Percentiles rank a stretch among this genome's conserved stretches.
These are phyloP conservation scores for Pectinophora gossypiella DNA, from an alignment of 1,140 invertebrate species.

Conservation along the genomic window DNA sequence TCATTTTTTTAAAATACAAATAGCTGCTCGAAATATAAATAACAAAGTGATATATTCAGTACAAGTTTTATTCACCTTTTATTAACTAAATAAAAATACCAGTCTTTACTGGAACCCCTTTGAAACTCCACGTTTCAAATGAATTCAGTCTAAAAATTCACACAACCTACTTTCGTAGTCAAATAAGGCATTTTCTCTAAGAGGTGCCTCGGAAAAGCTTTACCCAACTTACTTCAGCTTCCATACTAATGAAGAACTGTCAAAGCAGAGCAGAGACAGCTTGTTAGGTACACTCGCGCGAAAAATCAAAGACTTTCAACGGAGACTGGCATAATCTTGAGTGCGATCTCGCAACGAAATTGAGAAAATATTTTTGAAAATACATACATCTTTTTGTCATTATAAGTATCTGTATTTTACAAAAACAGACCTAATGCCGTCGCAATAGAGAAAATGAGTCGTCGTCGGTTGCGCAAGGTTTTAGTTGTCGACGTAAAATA, in stretches of 20 bases:
- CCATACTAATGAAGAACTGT: background rate
- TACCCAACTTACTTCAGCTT: background rate
- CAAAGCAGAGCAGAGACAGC: background rate
- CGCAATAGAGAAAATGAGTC: background rate
- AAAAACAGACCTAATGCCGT: background rate
- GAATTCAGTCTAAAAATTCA: too few relatives aligned
- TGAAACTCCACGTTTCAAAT: too few relatives aligned
- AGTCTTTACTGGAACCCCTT: too few relatives aligned
- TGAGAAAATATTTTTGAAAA: background rate
- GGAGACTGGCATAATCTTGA: background rate
- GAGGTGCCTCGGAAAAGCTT: too few relatives aligned
- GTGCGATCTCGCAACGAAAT: background rate
- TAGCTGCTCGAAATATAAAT: too few relatives aligned
- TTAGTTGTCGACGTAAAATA: background rate
- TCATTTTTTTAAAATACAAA: too few relatives aligned
- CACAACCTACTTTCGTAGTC: too few relatives aligned
- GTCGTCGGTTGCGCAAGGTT: too few relatives aligned
- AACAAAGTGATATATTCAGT: too few relatives aligned
- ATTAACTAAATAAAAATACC: too few relatives aligned
- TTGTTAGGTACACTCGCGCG: background rate
- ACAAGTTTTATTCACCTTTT: too few relatives aligned
- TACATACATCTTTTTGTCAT: background rate
- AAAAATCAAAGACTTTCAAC: constrained; percentile 2
- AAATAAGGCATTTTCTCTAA: too few relatives aligned
- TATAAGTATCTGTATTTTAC: background rate